A percentile compares a stretch with the other conserved stretches of the same genome.
Evolutionary conservation across 2,797 vertebrate species (phyloP).

Genomic region (Pangasius djambal): DNA sequence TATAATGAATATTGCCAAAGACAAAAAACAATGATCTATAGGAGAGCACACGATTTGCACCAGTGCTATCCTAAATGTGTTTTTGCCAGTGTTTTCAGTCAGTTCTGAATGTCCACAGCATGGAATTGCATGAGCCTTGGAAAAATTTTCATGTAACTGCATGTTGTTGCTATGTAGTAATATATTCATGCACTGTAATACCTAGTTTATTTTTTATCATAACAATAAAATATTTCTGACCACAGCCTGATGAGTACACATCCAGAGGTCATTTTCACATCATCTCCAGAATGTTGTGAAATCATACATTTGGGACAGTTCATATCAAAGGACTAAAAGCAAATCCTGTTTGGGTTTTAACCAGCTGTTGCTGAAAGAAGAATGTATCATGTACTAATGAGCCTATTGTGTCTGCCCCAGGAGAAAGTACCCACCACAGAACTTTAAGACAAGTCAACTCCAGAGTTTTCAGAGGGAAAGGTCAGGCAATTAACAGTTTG

Average conservation of each 20-base stretch:
- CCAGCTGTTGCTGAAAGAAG: not conserved
- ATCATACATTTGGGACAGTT: not conserved
- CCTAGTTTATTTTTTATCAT: not conserved
- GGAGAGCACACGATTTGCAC: not conserved
- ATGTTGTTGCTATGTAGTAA: not conserved
- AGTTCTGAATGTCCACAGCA: not conserved
- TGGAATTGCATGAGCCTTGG: not conserved
- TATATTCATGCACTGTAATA: not conserved
- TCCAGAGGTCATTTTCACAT: not conserved
- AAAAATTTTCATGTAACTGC: not conserved
- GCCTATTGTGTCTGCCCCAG: not conserved
- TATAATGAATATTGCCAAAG: not conserved
- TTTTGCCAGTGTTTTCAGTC: not conserved
- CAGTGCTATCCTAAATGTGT: not conserved
- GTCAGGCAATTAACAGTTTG: not conserved
- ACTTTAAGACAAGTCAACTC: not conserved
- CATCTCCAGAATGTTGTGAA: not conserved
- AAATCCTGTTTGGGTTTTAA: conserved; percentile 6
- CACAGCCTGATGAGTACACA: not conserved
- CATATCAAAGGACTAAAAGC: not conserved
- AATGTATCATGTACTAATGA: conserved; percentile 11
- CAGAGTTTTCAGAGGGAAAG: not conserved
- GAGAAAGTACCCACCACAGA: conserved; percentile 8
- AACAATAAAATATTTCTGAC: conserved; percentile 3
- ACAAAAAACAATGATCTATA: not conserved